phyloP scores from a whole-genome alignment of 2,888 invertebrate species.

The Chesias legatella region DNA sequence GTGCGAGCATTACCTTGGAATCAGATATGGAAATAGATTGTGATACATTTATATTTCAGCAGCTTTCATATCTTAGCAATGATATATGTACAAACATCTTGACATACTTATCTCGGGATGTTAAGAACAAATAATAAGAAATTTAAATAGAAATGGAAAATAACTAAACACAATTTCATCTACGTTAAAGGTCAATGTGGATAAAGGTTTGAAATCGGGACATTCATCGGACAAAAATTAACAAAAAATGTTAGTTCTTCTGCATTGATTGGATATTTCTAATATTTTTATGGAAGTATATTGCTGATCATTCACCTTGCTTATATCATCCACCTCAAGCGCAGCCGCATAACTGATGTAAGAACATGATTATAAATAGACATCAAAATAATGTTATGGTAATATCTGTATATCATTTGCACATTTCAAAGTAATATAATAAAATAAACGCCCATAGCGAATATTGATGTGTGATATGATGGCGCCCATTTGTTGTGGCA shows the following conservation, averaged over 20 bases:
- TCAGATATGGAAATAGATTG: constrained; percentile 10
- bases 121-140: no score
- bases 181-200: no score
- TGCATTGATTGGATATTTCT: no score
- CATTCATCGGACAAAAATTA: no score
- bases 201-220: no score
- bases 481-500: constrained; percentile 14
- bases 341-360: constrained; percentile 4
- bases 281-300: no score
- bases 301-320: no score
- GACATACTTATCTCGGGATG: background rate
- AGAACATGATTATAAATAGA: constrained; percentile 14
- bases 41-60: constrained; percentile 11
- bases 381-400: constrained; percentile 11
- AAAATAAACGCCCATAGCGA: constrained; percentile 9
- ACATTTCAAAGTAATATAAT: constrained; percentile 13
- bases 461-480: constrained; percentile 16
- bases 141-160: no score
- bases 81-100: background rate
- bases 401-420: constrained; percentile 15
- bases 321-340: no score
- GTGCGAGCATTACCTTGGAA: constrained; percentile 15
- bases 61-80: background rate
- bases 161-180: no score
- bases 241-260: no score